These are phyloP conservation scores for Hermetia illucens DNA, from an alignment of 1,140 invertebrate species.

Conservation along the genomic window DNA sequence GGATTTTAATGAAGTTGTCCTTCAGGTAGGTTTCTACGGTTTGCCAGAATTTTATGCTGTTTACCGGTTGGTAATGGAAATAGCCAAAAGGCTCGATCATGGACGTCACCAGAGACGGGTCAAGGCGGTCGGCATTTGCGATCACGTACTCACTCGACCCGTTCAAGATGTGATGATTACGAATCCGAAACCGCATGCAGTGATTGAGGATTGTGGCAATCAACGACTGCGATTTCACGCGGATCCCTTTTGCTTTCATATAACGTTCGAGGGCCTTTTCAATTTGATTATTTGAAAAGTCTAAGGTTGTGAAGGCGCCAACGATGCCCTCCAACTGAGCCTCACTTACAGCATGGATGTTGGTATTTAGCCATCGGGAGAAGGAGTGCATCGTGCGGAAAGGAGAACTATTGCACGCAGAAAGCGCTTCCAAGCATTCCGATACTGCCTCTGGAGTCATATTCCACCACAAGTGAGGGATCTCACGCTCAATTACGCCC, in stretches of 20 bases:
- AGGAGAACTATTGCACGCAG: slow-evolving; percentile 28
- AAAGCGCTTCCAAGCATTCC: slow-evolving; percentile 37
- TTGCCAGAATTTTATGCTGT: slow-evolving; percentile 42
- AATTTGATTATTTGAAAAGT: slow-evolving; percentile 38
- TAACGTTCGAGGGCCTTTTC: slow-evolving; percentile 46
- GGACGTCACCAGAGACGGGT: slow-evolving; percentile 37
- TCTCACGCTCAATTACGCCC: slow-evolving; percentile 43
- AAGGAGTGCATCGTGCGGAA: slow-evolving; percentile 33
- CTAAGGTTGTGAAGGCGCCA: slow-evolving; percentile 36
- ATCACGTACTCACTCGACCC: slow-evolving; percentile 42
- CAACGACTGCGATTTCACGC: slow-evolving; percentile 38
- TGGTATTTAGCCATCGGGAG: slow-evolving; percentile 43
- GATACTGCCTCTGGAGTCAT: slow-evolving; percentile 37
- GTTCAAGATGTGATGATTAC: slow-evolving; percentile 41
- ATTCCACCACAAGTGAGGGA: slow-evolving; percentile 40
- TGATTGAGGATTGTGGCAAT: slow-evolving; percentile 46
- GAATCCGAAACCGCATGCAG: slow-evolving; percentile 40
- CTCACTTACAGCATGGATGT: slow-evolving; percentile 44
- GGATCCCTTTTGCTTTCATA: slow-evolving; percentile 36
- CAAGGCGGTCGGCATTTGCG: slow-evolving; percentile 33
- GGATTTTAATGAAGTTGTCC: slow-evolving; percentile 43
- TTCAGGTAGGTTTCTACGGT: slow-evolving; percentile 39
- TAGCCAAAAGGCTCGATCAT: slow-evolving; percentile 47
- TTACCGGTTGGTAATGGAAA: slow-evolving; percentile 42
- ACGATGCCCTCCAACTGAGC: slow-evolving; percentile 43